phyloP scores from a whole-genome alignment of 2,888 invertebrate species.

The Drosophila tripunctata region DNA sequence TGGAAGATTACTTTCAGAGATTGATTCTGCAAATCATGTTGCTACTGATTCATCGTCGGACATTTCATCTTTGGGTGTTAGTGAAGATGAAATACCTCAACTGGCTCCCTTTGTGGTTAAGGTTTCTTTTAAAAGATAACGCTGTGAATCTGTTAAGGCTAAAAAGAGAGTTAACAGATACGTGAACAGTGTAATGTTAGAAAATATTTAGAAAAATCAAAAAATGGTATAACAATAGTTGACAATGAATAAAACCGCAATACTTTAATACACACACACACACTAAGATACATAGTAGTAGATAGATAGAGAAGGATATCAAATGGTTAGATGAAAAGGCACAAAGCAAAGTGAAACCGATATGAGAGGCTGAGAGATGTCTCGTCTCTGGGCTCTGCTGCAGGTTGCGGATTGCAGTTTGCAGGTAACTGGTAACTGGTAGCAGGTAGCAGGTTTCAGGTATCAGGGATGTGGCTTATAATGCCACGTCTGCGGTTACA shows the following conservation, averaged over 20 bases:
- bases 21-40: too few species aligned
- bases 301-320: conserved; percentile 20
- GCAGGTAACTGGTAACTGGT: conserved; percentile 14
- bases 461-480: conserved; percentile 47
- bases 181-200: background rate
- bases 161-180: too few species aligned
- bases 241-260: conserved; percentile 68
- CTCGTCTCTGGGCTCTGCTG: conserved; percentile 30
- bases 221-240: conserved; percentile 63
- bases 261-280: conserved; percentile 53
- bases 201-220: conserved; percentile 46
- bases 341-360: conserved; percentile 54
- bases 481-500: conserved; percentile 67
- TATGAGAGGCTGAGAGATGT: conserved; percentile 33
- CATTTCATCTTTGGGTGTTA: too few species aligned
- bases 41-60: too few species aligned
- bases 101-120: too few species aligned
- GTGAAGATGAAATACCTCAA: too few species aligned
- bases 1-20: too few species aligned
- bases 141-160: too few species aligned
- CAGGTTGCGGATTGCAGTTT: conserved; percentile 25
- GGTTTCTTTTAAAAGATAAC: too few species aligned
- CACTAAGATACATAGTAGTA: conserved; percentile 3
- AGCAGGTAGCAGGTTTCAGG: conserved; percentile 19
- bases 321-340: conserved; percentile 58